These are phyloP conservation scores for Ophion slaviceki DNA, from an alignment of 2,888 invertebrate species.

Conservation along the genomic window DNA sequence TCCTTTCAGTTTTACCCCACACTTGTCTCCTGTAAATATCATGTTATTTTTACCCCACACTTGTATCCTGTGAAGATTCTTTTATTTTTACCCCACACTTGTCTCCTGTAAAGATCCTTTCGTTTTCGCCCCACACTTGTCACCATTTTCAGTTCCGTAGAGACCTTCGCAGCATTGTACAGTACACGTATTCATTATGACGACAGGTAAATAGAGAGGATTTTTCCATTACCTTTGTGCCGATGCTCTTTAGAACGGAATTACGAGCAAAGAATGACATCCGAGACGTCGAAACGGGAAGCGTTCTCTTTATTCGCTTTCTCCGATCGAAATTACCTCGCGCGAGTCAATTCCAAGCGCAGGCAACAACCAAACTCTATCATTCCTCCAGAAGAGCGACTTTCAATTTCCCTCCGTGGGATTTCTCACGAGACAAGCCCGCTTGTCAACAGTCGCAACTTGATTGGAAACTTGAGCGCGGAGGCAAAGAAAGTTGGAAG, in stretches of 20 bases:
- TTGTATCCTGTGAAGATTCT: too few relatives aligned
- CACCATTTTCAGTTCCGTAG: too few relatives aligned
- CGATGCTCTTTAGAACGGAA: not conserved
- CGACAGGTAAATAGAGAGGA: too few relatives aligned
- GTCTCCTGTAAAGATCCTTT: too few relatives aligned
- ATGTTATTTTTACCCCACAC: too few relatives aligned
- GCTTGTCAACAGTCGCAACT: constrained; percentile 68
- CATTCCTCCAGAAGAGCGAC: constrained; percentile 51
- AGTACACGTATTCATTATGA: too few relatives aligned
- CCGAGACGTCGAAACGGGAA: constrained; percentile 25
- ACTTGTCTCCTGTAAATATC: too few relatives aligned
- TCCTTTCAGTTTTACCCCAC: too few relatives aligned
- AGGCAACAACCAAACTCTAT: not conserved
- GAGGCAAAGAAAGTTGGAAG: constrained; percentile 53
- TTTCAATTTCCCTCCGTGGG: constrained; percentile 28
- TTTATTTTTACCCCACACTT: too few relatives aligned
- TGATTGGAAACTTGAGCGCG: constrained; percentile 64
- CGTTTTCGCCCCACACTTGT: too few relatives aligned
- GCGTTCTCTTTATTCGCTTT: constrained; percentile 39
- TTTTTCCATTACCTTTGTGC: too few relatives aligned
- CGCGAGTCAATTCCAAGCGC: constrained; percentile 52
- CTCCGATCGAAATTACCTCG: constrained; percentile 60
- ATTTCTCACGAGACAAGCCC: constrained; percentile 38
- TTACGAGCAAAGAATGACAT: constrained; percentile 13
- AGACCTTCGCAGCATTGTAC: too few relatives aligned